Evolutionary conservation across 2,797 vertebrate species (phyloP), one percentile per base, ranked within the genome.

Genomic region (Todus mexicanus): DNA sequence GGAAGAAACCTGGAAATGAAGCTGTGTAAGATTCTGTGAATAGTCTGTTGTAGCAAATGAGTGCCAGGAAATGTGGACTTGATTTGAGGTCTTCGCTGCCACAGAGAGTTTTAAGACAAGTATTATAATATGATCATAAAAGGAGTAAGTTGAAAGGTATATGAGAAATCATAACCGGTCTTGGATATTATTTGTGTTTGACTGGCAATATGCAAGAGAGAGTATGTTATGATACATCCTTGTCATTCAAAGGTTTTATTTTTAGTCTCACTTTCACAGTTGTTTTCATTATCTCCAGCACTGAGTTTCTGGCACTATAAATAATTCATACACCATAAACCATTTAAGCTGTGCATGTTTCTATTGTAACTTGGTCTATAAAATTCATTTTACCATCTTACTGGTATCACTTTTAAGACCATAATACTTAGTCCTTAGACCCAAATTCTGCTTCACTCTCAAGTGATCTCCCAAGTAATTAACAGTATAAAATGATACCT

Each of bases 231-330:
- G 60, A 64, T 61, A 53, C 17, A 47, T 59, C 19, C 45, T 63
- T 90, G 77, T 90, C 71, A 84, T 85, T 91, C 76, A 80, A 45
- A 88, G 56, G 60, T 38, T 87, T 94, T 81, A 54, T 69, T 95
- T 93, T 91, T 40, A 80, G 53, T 83, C 50, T 91, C 7, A 5
- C 53, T 94, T 95, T 89, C 87, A 83, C 10, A 69, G 71, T 74
- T 84, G 40, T 66, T 95, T 82, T 89, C 53, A 68, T 93, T 91
- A 63, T 72, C 45, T 71, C 20, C 29, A 83, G 35, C 47, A 31
- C 42, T 40, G 86, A 76, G 64, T 91, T 90, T 84, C 47, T 53
- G 93, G 77, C 7, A 12, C 26, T 35, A 37, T 93, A 87, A 90
- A 92, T 88, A 61, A 91, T 84, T 84, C 27, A 59, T 93, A 56